Evolutionary conservation across 2,113 vertebrate genomes (phyloP), one percentile per base, ranked within the genome.

Genomic region (Hypanus sabinus): DNA sequence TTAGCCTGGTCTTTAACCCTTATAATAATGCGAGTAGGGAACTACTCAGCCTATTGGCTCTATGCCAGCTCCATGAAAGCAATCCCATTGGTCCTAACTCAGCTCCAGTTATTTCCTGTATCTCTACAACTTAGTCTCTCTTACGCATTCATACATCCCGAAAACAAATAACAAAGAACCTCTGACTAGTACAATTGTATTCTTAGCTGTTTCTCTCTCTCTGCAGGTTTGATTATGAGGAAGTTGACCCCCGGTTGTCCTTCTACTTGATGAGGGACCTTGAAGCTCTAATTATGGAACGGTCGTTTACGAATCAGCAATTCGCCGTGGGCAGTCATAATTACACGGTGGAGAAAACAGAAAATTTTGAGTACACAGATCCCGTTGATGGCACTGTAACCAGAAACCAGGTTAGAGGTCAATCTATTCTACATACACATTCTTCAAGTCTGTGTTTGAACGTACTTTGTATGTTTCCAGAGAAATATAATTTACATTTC

Each of bases 361-460:
- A 98, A 96, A 99, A 98, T 96, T 99, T 99, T 93, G 98, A 99
- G 95, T 99, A 99, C 77, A 96, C 98, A 94, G 99, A 99, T 97
- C 99, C 99, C 0, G 98, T 99, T 97, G 99, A 99, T 95, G 99
- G 99, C 95, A 97, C 97, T 0, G 98, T 99, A 95, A 97, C 97
- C 95, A 98, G 98, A 95, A 99, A 99, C 97, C 99, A 99, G 98
- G 98, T 99, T 96, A 95, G 97, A 12, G 33, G 68, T 75, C 68
- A 93, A 93, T 14, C 70, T 30, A 46, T 46, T 92, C 68, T 27
- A 57, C 20, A 71, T 1, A 3, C 24, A 30, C 38, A 20, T 70
- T 73, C 68, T 75, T 55, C 38, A 24, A 71, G 70, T 9, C 60
- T 20, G 30, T 30, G 8, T 38, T 75, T 70, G 36, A 30, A 73